A percentile compares a stretch with the other conserved stretches of the same genome.
Evolutionary conservation across 2,113 vertebrate genomes (phyloP).

Genomic region (Micronycteris hirsuta): DNA sequence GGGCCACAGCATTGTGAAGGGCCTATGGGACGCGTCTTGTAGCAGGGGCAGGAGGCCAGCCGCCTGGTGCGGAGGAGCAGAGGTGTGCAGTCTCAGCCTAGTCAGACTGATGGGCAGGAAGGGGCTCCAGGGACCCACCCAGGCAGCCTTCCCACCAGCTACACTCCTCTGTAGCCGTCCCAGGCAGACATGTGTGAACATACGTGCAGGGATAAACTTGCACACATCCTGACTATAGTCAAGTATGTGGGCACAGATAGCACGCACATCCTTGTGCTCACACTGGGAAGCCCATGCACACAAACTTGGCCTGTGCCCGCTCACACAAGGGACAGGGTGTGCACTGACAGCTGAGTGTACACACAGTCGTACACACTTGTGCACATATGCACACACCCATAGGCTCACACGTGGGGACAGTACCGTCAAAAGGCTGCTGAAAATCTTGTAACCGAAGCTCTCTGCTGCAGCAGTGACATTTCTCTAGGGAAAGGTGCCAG

Average conservation of each 20-base stretch:
- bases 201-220: too few relatives aligned
- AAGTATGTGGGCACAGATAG: too few relatives aligned
- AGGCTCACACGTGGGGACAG: neutral
- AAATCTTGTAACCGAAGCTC: slow-evolving; percentile 88
- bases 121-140: neutral
- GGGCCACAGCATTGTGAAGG: slow-evolving; percentile 95
- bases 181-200: too few relatives aligned
- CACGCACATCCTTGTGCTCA: neutral
- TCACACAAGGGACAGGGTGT: neutral
- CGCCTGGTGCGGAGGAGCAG: slow-evolving; percentile 74
- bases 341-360: neutral
- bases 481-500: slow-evolving; percentile 76
- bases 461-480: slow-evolving; percentile 83
- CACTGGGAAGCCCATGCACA: too few relatives aligned
- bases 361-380: neutral
- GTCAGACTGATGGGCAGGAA: neutral
- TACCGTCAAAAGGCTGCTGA: slow-evolving; percentile 90
- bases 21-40: slow-evolving; percentile 79
- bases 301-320: neutral
- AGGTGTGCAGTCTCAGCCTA: neutral
- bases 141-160: neutral
- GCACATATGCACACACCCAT: neutral
- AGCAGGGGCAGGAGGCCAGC: slow-evolving; percentile 85
- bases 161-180: neutral
- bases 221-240: neutral